Percentiles rank a stretch among this genome's conserved stretches.
Conservation (phyloP, 2,113 vertebrate species). For the Puma concolor region DNA sequence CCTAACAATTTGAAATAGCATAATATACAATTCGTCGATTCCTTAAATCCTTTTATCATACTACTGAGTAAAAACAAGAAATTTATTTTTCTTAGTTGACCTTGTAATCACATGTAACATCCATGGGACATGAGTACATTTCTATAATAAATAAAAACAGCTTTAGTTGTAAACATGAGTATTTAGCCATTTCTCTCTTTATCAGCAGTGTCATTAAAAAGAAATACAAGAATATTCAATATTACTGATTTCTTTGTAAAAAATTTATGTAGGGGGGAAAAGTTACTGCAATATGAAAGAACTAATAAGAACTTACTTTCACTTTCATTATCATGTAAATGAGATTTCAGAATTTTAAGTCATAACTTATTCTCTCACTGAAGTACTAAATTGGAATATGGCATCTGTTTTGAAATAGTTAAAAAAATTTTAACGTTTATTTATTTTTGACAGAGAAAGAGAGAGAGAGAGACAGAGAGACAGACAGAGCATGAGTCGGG, state of each 20-base stretch:
- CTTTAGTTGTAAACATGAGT: not conserved
- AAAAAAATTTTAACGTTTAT: too few relatives aligned
- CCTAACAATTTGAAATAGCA: not conserved
- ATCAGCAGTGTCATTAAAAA: not conserved
- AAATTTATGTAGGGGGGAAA: not conserved
- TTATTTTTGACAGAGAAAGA: too few relatives aligned
- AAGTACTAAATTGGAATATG: not conserved
- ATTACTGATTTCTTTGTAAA: not conserved
- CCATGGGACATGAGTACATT: not conserved
- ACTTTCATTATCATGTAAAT: slow-evolving; percentile 27
- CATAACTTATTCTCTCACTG: not conserved
- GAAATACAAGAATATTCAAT: not conserved
- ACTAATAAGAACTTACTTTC: slow-evolving; percentile 15
- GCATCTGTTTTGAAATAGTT: not conserved
- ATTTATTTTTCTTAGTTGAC: not conserved
- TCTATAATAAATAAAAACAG: not conserved
- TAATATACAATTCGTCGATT: not conserved
- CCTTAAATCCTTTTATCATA: not conserved
- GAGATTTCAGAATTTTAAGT: slow-evolving; percentile 46
- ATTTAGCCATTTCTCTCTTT: not conserved
- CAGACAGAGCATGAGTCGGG: too few relatives aligned
- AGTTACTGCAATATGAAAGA: not conserved
- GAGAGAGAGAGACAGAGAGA: too few relatives aligned
- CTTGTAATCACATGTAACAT: not conserved
- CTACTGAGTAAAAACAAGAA: not conserved